phyloP scores from a whole-genome alignment of 2,888 invertebrate species.

The Chymomyza caudatula region DNA sequence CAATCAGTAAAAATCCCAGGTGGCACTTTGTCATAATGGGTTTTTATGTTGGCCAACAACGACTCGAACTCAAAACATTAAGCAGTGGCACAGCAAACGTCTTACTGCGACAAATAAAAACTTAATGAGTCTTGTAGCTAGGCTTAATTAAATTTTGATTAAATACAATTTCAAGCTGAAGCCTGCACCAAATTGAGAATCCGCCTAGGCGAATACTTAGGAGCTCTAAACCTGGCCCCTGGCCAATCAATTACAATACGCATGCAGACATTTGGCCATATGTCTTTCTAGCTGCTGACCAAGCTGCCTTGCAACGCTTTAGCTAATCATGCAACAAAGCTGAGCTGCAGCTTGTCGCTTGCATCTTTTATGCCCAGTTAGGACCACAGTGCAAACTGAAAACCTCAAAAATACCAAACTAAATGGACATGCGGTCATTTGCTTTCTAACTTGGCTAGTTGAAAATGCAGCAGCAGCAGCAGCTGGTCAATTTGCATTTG shows the following conservation, averaged over 20 bases:
- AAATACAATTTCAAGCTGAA: neutral
- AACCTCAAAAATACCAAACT: conserved; percentile 27
- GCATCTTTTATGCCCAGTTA: conserved; percentile 55
- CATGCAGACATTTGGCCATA: conserved; percentile 23
- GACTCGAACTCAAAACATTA: neutral
- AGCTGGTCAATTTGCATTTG: conserved; percentile 59
- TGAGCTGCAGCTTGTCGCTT: conserved; percentile 33
- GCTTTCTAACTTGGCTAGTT: conserved; percentile 19
- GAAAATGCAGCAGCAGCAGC: conserved; percentile 38
- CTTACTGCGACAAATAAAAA: conserved; percentile 27
- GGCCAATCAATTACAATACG: conserved; percentile 53
- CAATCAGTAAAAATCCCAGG: conserved; percentile 63
- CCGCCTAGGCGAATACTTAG: neutral
- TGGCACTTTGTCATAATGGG: conserved; percentile 18
- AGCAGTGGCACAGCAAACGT: neutral
- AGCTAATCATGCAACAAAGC: neutral
- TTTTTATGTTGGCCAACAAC: neutral
- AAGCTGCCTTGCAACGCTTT: neutral
- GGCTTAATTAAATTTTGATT: conserved; percentile 30
- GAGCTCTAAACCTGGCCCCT: neutral
- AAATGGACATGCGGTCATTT: conserved; percentile 63
- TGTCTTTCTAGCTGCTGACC: neutral
- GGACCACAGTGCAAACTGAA: neutral
- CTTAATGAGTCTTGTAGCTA: conserved; percentile 27
- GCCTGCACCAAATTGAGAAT: neutral